A percentile compares a stretch with the other conserved stretches of the same genome.
Evolutionary conservation across 1,140 invertebrate genomes (phyloP).

Genomic region (Tetramorium parvispinum): DNA sequence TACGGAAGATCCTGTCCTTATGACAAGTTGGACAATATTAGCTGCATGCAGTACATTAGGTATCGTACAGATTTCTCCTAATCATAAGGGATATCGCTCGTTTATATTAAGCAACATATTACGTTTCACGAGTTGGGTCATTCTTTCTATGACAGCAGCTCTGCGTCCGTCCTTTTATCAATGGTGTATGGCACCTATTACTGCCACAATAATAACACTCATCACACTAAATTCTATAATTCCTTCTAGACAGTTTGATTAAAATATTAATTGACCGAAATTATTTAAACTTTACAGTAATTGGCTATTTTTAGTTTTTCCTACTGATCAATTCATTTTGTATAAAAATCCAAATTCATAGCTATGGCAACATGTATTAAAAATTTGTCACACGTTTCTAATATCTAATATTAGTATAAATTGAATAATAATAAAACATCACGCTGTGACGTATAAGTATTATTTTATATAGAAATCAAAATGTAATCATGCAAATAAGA

Average conservation of each 20-base stretch:
- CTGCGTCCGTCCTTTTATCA: slow-evolving; percentile 78
- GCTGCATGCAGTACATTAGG: slow-evolving; percentile 80
- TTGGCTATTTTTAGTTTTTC: background rate
- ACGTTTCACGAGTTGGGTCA: slow-evolving; percentile 77
- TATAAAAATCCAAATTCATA: background rate
- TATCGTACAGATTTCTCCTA: slow-evolving; percentile 77
- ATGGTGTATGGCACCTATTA: slow-evolving; percentile 82
- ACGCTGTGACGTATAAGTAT: background rate
- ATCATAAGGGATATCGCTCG: slow-evolving; percentile 59
- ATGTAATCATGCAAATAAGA: background rate
- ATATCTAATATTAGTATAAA: background rate
- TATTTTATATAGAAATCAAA: background rate
- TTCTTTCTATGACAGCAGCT: slow-evolving; percentile 74
- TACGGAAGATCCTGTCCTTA: slow-evolving; percentile 81
- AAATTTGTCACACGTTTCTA: background rate
- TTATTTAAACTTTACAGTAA: background rate
- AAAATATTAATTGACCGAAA: background rate
- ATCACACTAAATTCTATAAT: slow-evolving; percentile 76
- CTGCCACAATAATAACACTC: slow-evolving; percentile 68
- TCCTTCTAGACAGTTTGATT: slow-evolving; percentile 19
- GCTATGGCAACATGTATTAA: background rate
- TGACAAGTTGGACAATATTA: slow-evolving; percentile 80
- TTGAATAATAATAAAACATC: background rate
- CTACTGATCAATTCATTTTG: background rate
- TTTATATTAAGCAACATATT: slow-evolving; percentile 76